phyloP scores from a whole-genome alignment of 2,888 invertebrate species.

The Dryocosmus kuriphilus region DNA sequence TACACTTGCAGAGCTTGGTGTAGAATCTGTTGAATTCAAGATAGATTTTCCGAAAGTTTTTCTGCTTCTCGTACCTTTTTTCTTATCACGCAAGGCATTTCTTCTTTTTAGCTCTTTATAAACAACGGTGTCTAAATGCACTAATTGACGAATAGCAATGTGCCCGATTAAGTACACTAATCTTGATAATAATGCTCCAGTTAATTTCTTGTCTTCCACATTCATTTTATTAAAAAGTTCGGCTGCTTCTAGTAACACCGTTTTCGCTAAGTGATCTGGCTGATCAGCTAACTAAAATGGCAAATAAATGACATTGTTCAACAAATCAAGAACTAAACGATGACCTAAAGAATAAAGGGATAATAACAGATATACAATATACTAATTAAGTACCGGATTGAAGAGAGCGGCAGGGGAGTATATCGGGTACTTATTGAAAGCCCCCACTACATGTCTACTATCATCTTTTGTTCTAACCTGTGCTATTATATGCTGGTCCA shows the following conservation, averaged over 20 bases:
- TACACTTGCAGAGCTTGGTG: constrained; percentile 56
- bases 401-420: too few relatives aligned
- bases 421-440: too few relatives aligned
- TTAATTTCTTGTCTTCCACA: constrained; percentile 43
- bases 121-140: constrained; percentile 89
- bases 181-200: constrained; percentile 71
- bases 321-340: background rate
- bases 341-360: background rate
- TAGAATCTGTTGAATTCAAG: constrained; percentile 37
- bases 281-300: constrained; percentile 79
- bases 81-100: constrained; percentile 76
- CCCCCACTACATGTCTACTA: too few relatives aligned
- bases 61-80: constrained; percentile 59
- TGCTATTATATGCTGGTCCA: too few relatives aligned
- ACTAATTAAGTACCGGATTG: too few relatives aligned
- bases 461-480: too few relatives aligned
- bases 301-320: constrained; percentile 34
- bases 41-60: constrained; percentile 69
- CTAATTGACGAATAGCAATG: constrained; percentile 87
- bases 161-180: constrained; percentile 85
- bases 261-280: constrained; percentile 77
- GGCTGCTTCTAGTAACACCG: constrained; percentile 58
- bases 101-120: constrained; percentile 90
- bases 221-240: constrained; percentile 51
- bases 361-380: too few relatives aligned